Base-by-base conservation (phyloP, 2,113 vertebrate genomes). In the Castor canadensis region DNA sequence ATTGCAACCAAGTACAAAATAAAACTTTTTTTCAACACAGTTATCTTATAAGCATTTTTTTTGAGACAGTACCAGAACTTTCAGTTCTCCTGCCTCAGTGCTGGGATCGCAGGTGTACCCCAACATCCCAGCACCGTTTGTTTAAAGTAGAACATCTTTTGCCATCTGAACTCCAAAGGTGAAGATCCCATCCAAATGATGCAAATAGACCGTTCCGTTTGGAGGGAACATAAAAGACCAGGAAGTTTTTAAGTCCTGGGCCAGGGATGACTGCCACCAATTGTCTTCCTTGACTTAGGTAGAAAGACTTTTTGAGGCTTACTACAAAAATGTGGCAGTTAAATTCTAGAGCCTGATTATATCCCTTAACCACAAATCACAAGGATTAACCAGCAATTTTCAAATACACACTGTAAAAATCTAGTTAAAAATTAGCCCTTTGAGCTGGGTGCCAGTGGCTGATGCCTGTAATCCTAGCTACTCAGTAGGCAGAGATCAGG, bases 1-100 rank as follows among this genome's bases (percentile, higher is more conserved):
- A 98, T 97, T n/a, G n/a, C n/a, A n/a, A 95, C 92, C 60, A 98
- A 97, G 96, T 96, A 96, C 85, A 96, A 98, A 97, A 94, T 98
- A 79, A 97, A 98, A 93, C 86, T 69, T 97, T 97, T 96, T 98
- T 94, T 95, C 96, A 93, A 96, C 92, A 91, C 77, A 95, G 76
- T 97, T 98, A 97, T 97, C 86, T 94, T 86, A 43, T 91, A 76
- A 94, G 62, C 19, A 26, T 86, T 82, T 87, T 95, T 96, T 88
- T 30, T 35, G 24, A n/a, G n/a, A n/a, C n/a, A n/a, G n/a, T n/a
- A n/a, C n/a, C n/a, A n/a, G n/a, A n/a, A n/a, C n/a, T n/a, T n/a
- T n/a, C n/a, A n/a, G n/a, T n/a, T n/a, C n/a, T n/a, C n/a, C n/a
- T n/a, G n/a, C n/a, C n/a, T n/a, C n/a, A n/a, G n/a, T n/a, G n/a